phyloP scores from a whole-genome alignment of 2,888 invertebrate genomes.

The Nemotelus pantherinus region DNA sequence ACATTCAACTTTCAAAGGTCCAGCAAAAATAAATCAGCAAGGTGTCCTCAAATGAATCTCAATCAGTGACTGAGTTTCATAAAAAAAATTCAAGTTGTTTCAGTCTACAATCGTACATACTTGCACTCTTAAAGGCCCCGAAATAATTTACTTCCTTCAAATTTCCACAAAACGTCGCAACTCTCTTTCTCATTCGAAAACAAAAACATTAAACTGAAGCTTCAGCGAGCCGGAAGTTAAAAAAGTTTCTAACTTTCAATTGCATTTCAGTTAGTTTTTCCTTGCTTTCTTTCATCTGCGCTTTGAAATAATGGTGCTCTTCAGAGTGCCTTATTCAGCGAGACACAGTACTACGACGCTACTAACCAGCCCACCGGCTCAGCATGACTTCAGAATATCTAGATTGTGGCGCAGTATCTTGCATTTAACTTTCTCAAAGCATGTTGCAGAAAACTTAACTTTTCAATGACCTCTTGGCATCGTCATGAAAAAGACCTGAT shows the following conservation, averaged over 20 bases:
- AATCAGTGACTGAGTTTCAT: too few relatives aligned
- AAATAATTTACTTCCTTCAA: too few relatives aligned
- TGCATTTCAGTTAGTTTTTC: neutral
- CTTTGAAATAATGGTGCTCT: neutral
- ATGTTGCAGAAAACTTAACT: slow-evolving; percentile 33
- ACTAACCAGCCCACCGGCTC: neutral
- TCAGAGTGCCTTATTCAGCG: neutral
- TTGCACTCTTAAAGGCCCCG: too few relatives aligned
- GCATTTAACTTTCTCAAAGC: neutral
- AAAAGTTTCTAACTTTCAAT: neutral
- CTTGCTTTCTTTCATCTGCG: neutral
- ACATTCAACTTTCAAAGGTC: too few relatives aligned
- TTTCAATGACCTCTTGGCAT: slow-evolving; percentile 30
- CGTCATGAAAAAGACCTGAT: slow-evolving; percentile 3
- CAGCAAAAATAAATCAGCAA: too few relatives aligned
- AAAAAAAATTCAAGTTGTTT: too few relatives aligned
- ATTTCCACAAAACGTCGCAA: too few relatives aligned
- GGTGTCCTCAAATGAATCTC: too few relatives aligned
- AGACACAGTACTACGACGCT: too few relatives aligned
- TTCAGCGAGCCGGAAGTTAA: neutral
- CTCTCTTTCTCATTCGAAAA: too few relatives aligned
- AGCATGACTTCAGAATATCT: neutral
- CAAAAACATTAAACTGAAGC: too few relatives aligned
- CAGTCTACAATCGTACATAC: too few relatives aligned
- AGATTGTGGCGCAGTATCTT: neutral